Percentiles rank a stretch among this genome's conserved stretches.
phyloP scores from a whole-genome alignment of 2,113 vertebrate species.

The Sigmodon hispidus region DNA sequence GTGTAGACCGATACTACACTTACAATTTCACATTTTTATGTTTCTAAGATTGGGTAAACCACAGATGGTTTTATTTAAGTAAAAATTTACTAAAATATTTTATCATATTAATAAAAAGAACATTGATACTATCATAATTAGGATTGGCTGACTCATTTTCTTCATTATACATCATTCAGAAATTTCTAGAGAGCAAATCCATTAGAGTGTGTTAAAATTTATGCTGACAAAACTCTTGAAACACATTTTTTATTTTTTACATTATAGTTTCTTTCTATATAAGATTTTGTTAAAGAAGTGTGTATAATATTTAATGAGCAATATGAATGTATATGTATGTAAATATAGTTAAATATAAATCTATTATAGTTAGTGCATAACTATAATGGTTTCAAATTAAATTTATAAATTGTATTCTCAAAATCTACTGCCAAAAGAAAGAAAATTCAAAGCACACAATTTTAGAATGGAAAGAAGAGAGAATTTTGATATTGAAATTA shows the following conservation, averaged over 20 bases:
- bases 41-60: not conserved
- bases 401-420: not conserved
- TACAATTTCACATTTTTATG: not conserved
- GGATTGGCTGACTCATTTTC: not conserved
- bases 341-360: too few species aligned
- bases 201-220: not conserved
- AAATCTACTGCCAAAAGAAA: not conserved
- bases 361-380: not conserved
- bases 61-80: not conserved
- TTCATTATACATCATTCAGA: not conserved
- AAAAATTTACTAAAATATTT: not conserved
- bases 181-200: not conserved
- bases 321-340: not conserved
- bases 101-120: not conserved
- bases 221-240: not conserved
- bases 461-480: not conserved
- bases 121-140: not conserved
- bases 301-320: not conserved
- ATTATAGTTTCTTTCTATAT: not conserved
- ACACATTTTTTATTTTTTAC: not conserved
- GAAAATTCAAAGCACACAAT: not conserved
- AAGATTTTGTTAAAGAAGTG: not conserved
- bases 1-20: not conserved
- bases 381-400: not conserved
- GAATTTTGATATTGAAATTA: not conserved